Evolutionary conservation across 2,888 invertebrate species (phyloP).

Genomic region (Mesoligia furuncula): DNA sequence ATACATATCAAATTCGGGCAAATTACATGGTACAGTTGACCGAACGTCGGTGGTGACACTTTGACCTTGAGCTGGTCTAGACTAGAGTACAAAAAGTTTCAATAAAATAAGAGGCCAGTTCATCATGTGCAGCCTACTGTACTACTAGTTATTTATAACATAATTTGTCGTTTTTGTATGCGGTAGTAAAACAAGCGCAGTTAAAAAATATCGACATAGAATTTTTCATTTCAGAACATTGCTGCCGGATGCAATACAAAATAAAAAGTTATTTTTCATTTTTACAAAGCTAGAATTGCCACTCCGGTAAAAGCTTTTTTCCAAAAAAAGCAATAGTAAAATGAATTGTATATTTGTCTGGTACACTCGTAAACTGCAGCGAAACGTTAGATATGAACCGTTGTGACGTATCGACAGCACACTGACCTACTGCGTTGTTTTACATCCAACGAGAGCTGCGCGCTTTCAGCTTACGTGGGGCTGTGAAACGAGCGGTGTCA

Average conservation of each 20-base stretch:
- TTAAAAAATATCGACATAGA: not conserved
- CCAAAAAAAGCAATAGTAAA: conserved; percentile 11
- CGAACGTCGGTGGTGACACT: too few relatives aligned
- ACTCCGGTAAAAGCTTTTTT: conserved; percentile 13
- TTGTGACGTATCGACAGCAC: conserved; percentile 30
- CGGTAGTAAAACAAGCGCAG: not conserved
- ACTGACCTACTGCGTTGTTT: conserved; percentile 45
- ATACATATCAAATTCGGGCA: too few relatives aligned
- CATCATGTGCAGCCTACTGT: too few relatives aligned
- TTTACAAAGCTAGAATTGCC: conserved; percentile 2
- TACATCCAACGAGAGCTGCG: conserved; percentile 3
- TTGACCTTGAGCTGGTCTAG: too few relatives aligned
- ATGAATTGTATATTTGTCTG: conserved; percentile 20
- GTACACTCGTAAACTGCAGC: not conserved
- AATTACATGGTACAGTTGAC: too few relatives aligned
- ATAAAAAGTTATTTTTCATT: conserved; percentile 10
- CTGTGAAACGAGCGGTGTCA: conserved; percentile 13
- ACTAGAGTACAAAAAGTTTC: too few relatives aligned
- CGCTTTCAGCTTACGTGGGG: conserved; percentile 27
- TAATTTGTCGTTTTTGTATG: not conserved
- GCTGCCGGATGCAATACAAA: not conserved
- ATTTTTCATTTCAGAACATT: not conserved
- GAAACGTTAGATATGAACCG: not conserved
- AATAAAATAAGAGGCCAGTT: too few relatives aligned
- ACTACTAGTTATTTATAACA: not conserved